Percentiles rank a stretch among this genome's conserved stretches.
Evolutionary conservation across 2,888 invertebrate species (phyloP).

Genomic region (Piscicola geometra): DNA sequence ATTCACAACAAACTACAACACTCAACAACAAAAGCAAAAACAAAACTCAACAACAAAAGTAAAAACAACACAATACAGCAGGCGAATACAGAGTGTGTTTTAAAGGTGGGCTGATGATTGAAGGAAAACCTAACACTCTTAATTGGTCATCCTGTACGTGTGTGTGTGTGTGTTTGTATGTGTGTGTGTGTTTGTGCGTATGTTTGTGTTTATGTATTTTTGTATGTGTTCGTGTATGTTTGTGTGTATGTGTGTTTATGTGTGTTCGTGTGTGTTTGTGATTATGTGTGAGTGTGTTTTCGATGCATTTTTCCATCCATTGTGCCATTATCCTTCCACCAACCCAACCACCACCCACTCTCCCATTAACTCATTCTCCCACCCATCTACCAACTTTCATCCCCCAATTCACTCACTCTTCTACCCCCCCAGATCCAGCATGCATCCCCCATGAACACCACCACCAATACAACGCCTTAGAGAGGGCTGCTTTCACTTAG

Average conservation of each 20-base stretch:
- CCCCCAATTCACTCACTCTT: neutral
- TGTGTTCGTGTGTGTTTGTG: neutral
- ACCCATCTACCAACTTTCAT: neutral
- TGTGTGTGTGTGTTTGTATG: conserved; percentile 1
- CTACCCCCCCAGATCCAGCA: neutral
- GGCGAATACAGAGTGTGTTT: too few species aligned
- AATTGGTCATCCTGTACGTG: neutral
- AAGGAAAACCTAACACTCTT: neutral
- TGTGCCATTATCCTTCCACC: too few species aligned
- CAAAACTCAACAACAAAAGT: too few species aligned
- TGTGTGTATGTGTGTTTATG: neutral
- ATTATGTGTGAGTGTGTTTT: neutral
- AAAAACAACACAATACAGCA: too few species aligned
- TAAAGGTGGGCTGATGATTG: too few species aligned
- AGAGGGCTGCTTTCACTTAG: neutral
- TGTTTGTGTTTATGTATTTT: neutral
- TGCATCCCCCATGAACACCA: neutral
- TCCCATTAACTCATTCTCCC: neutral
- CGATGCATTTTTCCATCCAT: too few species aligned
- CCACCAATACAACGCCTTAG: neutral
- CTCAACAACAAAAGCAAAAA: too few species aligned
- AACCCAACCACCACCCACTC: neutral
- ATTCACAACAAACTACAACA: too few species aligned
- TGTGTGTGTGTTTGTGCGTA: neutral
- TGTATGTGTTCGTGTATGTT: conserved; percentile 9